Base-by-base conservation (phyloP, 2,113 vertebrate genomes). In the Regulus satrapa region DNA sequence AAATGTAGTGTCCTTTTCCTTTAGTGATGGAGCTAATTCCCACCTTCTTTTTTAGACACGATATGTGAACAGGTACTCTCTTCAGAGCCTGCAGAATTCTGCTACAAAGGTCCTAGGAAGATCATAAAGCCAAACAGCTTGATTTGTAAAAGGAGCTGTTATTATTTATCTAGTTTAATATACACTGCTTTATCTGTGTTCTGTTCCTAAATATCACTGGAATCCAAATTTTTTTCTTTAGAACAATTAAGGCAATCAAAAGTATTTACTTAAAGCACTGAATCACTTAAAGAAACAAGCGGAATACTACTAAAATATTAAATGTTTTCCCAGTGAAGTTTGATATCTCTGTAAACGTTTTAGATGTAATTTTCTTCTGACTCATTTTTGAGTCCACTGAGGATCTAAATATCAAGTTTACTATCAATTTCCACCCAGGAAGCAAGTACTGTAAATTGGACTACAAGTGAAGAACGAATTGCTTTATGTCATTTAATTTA, bases 211-310 rank as follows among this genome's bases (percentile, higher is more conserved):
- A 52, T 88, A 52, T 29, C 59, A 17, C 43, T 88, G 32, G 32
- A 66, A 92, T 90, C 40, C n/a, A 90, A 92, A 80, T 74, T 31
- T 73, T 93, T 90, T 97, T 85, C 51, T 95, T 89, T 67, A 80
- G 38, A 87, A 80, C 63, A 92, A 89, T 79, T 92, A 68, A 85
- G 51, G 31, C 59, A 93, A 85, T 93, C 54, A 71, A 69, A 95
- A 38, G 32, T 85, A 51, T 92, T 91, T 89, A 88, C 71, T 90
- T 96, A 88, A 88, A 94, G 12, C 32, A 40, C 29, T 49, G 43
- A 69, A 77, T 74, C 67, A 48, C 85, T 94, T 88, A 63, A 66
- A 74, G 36, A 84, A 88, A 69, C 29, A 89, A 94, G 32, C 89
- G 49, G 54, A 73, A 72, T 49, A 38, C 45, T 72, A 79, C 49